Conservation (phyloP, 1,140 invertebrate genomes). For the Ridgeia piscesae region DNA sequence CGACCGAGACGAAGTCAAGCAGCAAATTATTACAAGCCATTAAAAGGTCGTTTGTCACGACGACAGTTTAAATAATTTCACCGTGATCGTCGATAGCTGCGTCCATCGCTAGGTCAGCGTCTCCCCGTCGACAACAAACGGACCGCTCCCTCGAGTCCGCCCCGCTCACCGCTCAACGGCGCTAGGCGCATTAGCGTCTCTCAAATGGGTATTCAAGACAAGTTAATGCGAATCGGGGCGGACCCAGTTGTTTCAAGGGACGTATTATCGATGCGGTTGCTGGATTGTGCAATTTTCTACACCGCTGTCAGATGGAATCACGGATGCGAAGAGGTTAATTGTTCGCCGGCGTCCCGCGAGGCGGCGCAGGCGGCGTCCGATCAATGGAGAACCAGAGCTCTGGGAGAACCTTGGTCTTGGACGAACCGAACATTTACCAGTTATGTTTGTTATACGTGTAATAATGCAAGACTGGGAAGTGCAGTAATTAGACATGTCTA, state of each 20-base stretch:
- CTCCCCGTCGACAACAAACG: not conserved
- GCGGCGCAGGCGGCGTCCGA: not conserved
- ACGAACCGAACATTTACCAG: not conserved
- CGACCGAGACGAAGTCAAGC: not conserved
- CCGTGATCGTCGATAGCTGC: not conserved
- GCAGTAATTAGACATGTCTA: not conserved
- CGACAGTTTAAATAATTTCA: constrained; percentile 1
- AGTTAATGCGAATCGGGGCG: not conserved
- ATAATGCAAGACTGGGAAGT: too few species aligned
- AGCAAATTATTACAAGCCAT: constrained; percentile 1
- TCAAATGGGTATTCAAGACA: not conserved
- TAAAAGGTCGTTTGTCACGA: not conserved
- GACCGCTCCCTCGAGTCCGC: not conserved
- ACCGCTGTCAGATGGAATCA: not conserved
- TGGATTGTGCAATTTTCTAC: not conserved
- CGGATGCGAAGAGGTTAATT: not conserved
- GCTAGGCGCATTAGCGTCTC: not conserved
- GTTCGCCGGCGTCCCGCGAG: not conserved
- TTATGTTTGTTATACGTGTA: not conserved
- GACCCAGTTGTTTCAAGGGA: not conserved
- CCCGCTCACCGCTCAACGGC: not conserved
- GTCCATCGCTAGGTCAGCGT: not conserved
- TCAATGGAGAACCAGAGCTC: too few species aligned
- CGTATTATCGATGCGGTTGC: not conserved
- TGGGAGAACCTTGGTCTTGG: too few species aligned